These are phyloP conservation scores for Hydropotes inermis DNA, from an alignment of 2,113 vertebrate species.

Conservation along the genomic window DNA sequence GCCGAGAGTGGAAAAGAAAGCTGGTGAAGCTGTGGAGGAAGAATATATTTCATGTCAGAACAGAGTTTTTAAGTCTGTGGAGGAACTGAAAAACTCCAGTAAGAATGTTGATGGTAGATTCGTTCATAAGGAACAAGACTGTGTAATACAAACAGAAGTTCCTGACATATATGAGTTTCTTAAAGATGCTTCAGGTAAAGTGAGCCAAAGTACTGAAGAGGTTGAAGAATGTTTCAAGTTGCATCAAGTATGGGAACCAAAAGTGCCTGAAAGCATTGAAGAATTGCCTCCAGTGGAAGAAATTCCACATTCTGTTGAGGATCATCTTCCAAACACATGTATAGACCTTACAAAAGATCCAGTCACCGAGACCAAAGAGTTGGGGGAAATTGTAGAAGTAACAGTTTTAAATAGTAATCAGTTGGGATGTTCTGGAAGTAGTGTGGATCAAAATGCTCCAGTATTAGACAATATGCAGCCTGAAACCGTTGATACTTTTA, in stretches of 20 bases:
- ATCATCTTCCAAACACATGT: slow-evolving; percentile 55
- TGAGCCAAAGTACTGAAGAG: neutral
- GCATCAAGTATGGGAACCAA: slow-evolving; percentile 52
- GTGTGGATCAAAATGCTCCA: slow-evolving; percentile 32
- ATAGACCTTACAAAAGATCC: slow-evolving; percentile 71
- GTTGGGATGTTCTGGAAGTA: slow-evolving; percentile 31
- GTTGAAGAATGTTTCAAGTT: slow-evolving; percentile 64
- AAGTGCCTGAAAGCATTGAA: slow-evolving; percentile 53
- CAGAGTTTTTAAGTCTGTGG: neutral
- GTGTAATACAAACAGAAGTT: slow-evolving; percentile 60
- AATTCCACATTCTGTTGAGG: slow-evolving; percentile 23
- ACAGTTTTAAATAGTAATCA: slow-evolving; percentile 66
- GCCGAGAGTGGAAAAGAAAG: slow-evolving; percentile 52
- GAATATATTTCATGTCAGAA: slow-evolving; percentile 43
- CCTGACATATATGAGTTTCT: slow-evolving; percentile 65
- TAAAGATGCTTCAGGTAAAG: slow-evolving; percentile 64
- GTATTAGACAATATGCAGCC: neutral
- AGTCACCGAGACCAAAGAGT: slow-evolving; percentile 56
- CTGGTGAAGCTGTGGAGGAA: slow-evolving; percentile 45
- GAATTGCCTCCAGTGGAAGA: slow-evolving; percentile 41
- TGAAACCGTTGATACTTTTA: slow-evolving; percentile 40
- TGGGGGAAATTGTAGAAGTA: slow-evolving; percentile 59
- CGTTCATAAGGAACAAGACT: slow-evolving; percentile 32
- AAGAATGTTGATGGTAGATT: neutral
- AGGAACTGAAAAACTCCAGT: slow-evolving; percentile 41